These are phyloP conservation scores for Hippopotamus amphibius DNA, from an alignment of 2,113 vertebrate species.

Conservation along the genomic window DNA sequence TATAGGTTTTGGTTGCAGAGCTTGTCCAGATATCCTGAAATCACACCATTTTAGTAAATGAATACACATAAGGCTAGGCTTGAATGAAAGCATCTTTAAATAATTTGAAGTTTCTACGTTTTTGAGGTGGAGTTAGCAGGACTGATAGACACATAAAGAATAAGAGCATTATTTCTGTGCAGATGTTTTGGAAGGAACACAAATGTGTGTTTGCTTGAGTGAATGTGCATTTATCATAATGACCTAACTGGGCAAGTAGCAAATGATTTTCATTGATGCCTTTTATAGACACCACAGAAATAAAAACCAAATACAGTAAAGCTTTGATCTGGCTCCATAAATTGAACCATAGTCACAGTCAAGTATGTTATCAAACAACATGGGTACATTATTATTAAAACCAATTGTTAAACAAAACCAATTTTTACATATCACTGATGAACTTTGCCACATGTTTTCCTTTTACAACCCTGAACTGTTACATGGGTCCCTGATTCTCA, in stretches of 20 bases:
- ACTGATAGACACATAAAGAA: background rate
- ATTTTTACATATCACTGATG: background rate
- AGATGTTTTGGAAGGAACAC: background rate
- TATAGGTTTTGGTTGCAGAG: background rate
- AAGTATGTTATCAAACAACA: background rate
- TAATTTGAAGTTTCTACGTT: background rate
- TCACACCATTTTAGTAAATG: background rate
- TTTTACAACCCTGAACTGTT: background rate
- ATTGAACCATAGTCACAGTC: background rate
- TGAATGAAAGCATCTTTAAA: background rate
- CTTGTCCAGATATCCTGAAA: background rate
- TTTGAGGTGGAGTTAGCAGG: background rate
- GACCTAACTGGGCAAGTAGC: background rate
- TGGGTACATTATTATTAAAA: background rate
- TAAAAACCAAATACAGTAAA: background rate
- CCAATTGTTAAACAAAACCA: background rate
- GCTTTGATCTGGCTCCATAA: background rate
- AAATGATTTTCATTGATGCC: background rate
- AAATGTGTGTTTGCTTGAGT: background rate
- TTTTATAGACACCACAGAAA: background rate
- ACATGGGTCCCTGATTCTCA: background rate
- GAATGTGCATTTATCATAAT: background rate
- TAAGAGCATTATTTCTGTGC: background rate
- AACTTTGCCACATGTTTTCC: conserved; percentile 3
- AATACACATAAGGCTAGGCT: background rate